These are phyloP conservation scores for Pogoniulus pusillus DNA, from an alignment of 2,797 vertebrate species.

Conservation along the genomic window DNA sequence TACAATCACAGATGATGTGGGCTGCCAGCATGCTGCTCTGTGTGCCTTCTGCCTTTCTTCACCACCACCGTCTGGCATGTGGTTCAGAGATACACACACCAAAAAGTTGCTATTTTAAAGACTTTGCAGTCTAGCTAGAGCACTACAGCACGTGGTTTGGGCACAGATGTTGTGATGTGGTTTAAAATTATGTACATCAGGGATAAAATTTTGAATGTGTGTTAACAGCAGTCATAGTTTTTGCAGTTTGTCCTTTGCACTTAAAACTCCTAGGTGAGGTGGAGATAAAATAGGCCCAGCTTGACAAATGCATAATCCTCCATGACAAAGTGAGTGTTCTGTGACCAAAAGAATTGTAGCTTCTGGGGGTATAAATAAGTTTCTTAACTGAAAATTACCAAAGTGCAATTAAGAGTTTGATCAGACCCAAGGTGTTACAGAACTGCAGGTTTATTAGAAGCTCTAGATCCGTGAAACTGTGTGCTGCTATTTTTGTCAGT, in stretches of 20 bases:
- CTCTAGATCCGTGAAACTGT: too few species aligned
- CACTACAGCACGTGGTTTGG: conserved; percentile 44
- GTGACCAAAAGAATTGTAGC: neutral
- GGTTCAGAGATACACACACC: neutral
- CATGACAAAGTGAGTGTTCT: neutral
- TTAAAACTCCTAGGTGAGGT: neutral
- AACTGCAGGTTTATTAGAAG: too few species aligned
- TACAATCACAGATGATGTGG: neutral
- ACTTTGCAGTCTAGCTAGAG: conserved; percentile 19
- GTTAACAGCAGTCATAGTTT: neutral
- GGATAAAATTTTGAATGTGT: neutral
- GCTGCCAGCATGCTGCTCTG: neutral
- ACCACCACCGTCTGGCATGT: neutral
- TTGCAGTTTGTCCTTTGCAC: neutral
- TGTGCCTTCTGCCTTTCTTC: conserved; percentile 31
- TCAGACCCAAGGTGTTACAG: neutral
- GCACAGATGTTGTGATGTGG: conserved; percentile 38
- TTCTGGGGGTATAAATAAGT: neutral
- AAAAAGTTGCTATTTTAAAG: conserved; percentile 15
- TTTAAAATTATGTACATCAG: neutral
- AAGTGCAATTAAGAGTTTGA: neutral
- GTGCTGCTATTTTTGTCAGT: neutral
- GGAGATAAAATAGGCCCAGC: neutral
- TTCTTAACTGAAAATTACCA: neutral
- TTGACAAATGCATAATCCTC: neutral